These are phyloP conservation scores for Pangasius macronema DNA, from an alignment of 2,797 vertebrate species.

Conservation along the genomic window DNA sequence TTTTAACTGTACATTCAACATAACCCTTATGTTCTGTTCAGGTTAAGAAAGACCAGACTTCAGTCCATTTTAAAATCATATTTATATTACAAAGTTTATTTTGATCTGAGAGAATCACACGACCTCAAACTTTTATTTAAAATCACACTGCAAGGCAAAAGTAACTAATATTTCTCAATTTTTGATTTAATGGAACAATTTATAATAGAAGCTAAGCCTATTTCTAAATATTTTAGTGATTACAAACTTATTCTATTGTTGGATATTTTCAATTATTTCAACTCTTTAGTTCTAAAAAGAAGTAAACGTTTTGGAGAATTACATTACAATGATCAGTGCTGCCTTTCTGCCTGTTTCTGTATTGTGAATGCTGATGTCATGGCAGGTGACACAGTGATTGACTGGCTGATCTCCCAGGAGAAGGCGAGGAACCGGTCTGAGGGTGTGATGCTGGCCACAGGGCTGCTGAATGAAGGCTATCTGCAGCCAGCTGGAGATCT, in stretches of 20 bases:
- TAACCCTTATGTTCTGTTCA: neutral
- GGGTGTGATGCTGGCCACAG: constrained; percentile 86
- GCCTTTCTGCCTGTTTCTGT: neutral
- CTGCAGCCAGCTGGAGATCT: constrained; percentile 87
- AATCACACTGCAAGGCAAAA: neutral
- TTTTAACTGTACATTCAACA: neutral
- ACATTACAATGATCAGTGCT: neutral
- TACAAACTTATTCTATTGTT: neutral
- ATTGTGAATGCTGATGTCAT: neutral
- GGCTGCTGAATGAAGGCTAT: constrained; percentile 89
- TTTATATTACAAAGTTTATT: neutral
- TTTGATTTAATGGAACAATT: neutral
- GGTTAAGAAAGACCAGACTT: neutral
- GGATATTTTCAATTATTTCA: neutral
- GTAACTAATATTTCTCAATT: neutral
- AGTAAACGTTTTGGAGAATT: neutral
- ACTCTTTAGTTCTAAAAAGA: neutral
- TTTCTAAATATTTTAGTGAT: neutral
- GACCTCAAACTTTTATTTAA: neutral
- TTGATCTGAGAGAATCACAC: neutral
- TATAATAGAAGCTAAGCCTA: no score
- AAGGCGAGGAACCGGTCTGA: constrained; percentile 85
- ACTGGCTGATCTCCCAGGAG: constrained; percentile 87
- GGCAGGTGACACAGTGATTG: constrained; percentile 84
- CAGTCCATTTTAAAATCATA: neutral